These are phyloP conservation scores for Melanaphis sacchari DNA, from an alignment of 1,140 invertebrate species.

Conservation along the genomic window DNA sequence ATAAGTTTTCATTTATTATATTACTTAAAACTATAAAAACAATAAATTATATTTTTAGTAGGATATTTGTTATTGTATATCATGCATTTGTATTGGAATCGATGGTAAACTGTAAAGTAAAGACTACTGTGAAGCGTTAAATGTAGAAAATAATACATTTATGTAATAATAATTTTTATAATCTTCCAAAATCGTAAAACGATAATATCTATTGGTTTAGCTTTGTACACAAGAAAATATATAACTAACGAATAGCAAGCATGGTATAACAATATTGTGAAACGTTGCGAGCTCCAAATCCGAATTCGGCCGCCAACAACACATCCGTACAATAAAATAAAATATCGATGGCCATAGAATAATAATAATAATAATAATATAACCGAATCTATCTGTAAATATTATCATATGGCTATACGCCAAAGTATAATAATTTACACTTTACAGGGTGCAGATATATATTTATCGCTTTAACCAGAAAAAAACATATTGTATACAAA, in stretches of 20 bases:
- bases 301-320: neutral
- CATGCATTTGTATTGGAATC: neutral
- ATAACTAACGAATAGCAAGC: no score
- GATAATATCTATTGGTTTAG: neutral
- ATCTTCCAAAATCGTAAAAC: neutral
- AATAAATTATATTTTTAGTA: neutral
- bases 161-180: neutral
- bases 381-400: neutral
- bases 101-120: neutral
- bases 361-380: neutral
- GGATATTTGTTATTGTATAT: neutral
- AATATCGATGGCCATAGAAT: neutral
- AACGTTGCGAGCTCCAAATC: neutral
- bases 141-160: neutral
- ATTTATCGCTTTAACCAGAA: neutral
- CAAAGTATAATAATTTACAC: neutral
- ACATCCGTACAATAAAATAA: constrained; percentile 2
- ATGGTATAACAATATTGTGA: neutral
- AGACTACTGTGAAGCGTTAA: neutral
- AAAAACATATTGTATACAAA: neutral
- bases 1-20: no score
- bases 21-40: no score
- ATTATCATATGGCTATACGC: neutral
- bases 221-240: neutral
- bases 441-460: constrained; percentile 11